A percentile compares a stretch with the other conserved stretches of the same genome.
Conservation (phyloP, 1,140 invertebrate genomes). For the Metaphire vulgaris region DNA sequence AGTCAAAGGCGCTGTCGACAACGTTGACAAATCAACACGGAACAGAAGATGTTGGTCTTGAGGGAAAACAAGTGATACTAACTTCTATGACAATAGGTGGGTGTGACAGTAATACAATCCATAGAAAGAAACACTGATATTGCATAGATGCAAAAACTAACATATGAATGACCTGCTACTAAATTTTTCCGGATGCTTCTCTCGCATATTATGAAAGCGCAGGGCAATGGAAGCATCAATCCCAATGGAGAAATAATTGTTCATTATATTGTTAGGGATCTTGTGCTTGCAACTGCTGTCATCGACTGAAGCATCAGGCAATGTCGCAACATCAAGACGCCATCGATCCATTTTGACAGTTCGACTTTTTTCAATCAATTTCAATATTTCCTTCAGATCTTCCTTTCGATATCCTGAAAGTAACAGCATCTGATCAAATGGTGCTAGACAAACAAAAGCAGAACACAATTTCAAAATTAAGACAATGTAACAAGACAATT, state of each 20-base stretch:
- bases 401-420: conserved; percentile 80
- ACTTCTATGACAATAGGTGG: no score
- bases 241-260: conserved; percentile 94
- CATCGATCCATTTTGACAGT: conserved; percentile 79
- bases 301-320: conserved; percentile 57
- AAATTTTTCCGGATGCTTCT: conserved; percentile 95
- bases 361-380: conserved; percentile 51
- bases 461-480: no score
- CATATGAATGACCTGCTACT: conserved; percentile 75
- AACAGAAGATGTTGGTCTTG: no score
- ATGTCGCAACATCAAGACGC: conserved; percentile 67
- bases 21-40: no score
- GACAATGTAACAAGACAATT: no score
- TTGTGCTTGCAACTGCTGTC: conserved; percentile 53
- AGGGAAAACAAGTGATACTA: no score
- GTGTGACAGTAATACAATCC: no score
- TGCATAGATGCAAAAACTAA: no score
- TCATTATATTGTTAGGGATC: conserved; percentile 93
- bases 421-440: no score
- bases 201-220: conserved; percentile 89
- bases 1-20: no score
- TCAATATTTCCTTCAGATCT: conserved; percentile 76
- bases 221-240: conserved; percentile 96
- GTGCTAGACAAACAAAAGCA: no score
- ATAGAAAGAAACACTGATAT: no score